phyloP scores from a whole-genome alignment of 1,140 invertebrate species.

The Hyposmocoma kahamanoa region DNA sequence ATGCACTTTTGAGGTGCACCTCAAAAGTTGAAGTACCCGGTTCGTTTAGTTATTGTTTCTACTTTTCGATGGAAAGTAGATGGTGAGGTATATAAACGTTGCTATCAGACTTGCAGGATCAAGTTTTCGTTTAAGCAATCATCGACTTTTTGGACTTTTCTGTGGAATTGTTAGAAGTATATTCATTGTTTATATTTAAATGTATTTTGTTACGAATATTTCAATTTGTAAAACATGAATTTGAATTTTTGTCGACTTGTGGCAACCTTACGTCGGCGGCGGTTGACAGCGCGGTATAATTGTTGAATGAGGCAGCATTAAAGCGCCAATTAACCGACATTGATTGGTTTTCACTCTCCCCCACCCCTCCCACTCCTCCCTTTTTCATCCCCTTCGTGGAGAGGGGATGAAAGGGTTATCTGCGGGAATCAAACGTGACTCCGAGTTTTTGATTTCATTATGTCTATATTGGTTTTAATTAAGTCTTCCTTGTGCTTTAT shows the following conservation, averaged over 20 bases:
- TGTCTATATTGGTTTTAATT: neutral
- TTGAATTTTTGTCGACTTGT: no score
- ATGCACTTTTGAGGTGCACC: no score
- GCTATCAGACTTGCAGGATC: no score
- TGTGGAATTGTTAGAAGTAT: neutral
- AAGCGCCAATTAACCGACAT: slow-evolving; percentile 65
- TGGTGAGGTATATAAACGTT: no score
- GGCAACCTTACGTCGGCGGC: slow-evolving; percentile 26
- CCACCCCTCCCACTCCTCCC: slow-evolving; percentile 8
- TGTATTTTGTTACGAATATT: neutral
- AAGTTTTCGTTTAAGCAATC: no score
- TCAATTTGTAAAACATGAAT: slow-evolving; percentile 15
- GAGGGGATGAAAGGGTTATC: no score
- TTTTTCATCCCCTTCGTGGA: neutral
- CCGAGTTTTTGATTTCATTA: no score
- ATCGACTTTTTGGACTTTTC: neutral
- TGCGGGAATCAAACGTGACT: no score
- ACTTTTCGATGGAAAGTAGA: no score
- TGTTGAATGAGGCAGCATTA: slow-evolving; percentile 68
- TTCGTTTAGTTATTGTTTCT: no score
- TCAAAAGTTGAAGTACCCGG: no score
- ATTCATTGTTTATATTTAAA: neutral
- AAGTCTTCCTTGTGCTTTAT: neutral
- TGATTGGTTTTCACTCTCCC: slow-evolving; percentile 50
- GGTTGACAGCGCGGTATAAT: slow-evolving; percentile 54